Evolutionary conservation across 1,140 invertebrate species (phyloP), one percentile per base, ranked within the genome.

Genomic region (Drosophila malerkotliana): DNA sequence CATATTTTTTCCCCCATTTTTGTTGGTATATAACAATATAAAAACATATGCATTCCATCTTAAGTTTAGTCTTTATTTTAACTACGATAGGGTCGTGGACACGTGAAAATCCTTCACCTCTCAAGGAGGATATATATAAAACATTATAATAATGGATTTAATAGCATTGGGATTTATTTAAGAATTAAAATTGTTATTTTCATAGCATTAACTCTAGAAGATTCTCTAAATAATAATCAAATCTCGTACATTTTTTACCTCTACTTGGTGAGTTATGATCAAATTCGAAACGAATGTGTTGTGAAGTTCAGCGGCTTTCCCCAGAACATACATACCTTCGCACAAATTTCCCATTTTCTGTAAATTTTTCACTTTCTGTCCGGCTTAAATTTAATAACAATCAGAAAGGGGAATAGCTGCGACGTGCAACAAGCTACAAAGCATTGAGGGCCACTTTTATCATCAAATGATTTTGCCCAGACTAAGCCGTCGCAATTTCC

Each of bases 391-490:
- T 83, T 83, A 83, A 83, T 83, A 83, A 83, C 64, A 63, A 24
- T 21, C 14, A 28, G 55, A 28, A 24, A 44, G 37, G 18, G 12
- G 32, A 32, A 14, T 6, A 48, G 15, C 39, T 53, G 24, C 52
- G 47, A 37, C 71, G 60, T 66, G 45, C 57, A 79, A 61, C 77
- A 74, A 79, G 78, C 78, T 77, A 73, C 72, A 81, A 84, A 81
- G 81, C 82, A 77, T 84, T 85, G 81, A 77, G 82, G 74, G 57
- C 78, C 81, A 85, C 74, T 85, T 85, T 81, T 85, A 78, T 75
- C 77, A 81, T 87, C 74, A 85, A 85, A 85, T 81, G 74, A 81
- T 87, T 85, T 87, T 87, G 55, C 53, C 28, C 66, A 73, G 5
- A 60, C 77, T 73, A 68, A 80, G 73, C 57, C 37, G 56, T 68